Evolutionary conservation across 2,113 vertebrate genomes (phyloP), one percentile per base, ranked within the genome.

Genomic region (Dasypus novemcinctus): DNA sequence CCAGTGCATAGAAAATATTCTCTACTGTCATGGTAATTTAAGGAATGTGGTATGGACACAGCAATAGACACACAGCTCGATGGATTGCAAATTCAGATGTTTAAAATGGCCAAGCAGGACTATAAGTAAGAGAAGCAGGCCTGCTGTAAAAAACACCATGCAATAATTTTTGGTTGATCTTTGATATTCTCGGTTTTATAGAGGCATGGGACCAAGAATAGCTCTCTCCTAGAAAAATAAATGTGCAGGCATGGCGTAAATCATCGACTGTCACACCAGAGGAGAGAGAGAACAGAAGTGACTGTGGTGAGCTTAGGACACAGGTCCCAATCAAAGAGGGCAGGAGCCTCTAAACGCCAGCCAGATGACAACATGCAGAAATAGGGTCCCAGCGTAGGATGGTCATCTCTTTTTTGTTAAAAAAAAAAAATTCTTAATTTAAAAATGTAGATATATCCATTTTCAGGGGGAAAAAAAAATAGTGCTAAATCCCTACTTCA

Each of bases 141-240:
- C 1, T 83, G 31, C 17, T 59, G 9, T 80, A 63, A 74, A 41
- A 82, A 54, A 93, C 74, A 74, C 15, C 21, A 59, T 17, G 4
- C 8, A 23, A 15, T 8, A 0, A 10, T 87, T 74, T 17, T 20
- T 54, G 36, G 25, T 46, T 27, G 15, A 41, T 68, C 69, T 93
- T 94, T 68, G 21, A 78, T 80, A 83, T 36, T 95, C 61, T 41
- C 63, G 36, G 31, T 90, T 90, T 93, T 57, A 46, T 13, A 89
- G 25, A 59, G 49, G 82, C 41, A 74, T 14, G 31, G 17, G 12
- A 71, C 68, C 25, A 74, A 82, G 63, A 95, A 85, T 66, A 89
- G 38, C 23, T 94, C 54, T 72, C 18, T 80, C 43, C 36, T 75
- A 61, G 72, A 23, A 71, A 80, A 68, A 75, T 46, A 66, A 63